Conservation (phyloP, 2,888 invertebrate genomes). For the Brachypalpus laphriformis region DNA sequence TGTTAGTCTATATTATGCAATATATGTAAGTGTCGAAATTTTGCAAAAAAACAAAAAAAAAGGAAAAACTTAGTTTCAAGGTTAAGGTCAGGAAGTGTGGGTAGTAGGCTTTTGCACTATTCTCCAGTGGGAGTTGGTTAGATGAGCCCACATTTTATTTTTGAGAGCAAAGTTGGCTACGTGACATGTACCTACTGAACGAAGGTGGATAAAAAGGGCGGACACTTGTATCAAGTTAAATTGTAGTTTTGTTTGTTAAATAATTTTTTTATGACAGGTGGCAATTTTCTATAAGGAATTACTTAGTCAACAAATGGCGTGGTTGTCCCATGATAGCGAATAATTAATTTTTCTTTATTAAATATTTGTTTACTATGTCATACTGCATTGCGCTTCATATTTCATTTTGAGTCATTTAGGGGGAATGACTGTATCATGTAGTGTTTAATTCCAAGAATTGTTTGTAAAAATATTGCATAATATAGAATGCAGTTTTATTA, state of each 20-base stretch:
- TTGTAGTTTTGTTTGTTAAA: background rate
- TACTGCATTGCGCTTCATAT: background rate
- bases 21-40: background rate
- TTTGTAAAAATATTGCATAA: background rate
- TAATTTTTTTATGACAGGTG: constrained; percentile 3
- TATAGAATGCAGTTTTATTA: background rate
- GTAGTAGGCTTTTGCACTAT: background rate
- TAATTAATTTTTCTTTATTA: background rate
- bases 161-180: constrained; percentile 6
- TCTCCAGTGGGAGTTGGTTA: constrained; percentile 26
- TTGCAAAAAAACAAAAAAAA: constrained; percentile 1
- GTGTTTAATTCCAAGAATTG: background rate
- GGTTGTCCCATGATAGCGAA: background rate
- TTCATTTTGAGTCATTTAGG: background rate
- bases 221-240: background rate
- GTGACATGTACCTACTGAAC: background rate
- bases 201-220: constrained; percentile 2
- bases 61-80: too few species aligned
- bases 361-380: background rate
- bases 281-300: background rate
- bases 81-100: constrained; percentile 26
- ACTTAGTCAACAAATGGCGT: background rate
- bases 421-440: background rate
- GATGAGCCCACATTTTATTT: background rate
- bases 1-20: constrained; percentile 36